Conservation (phyloP, 2,113 vertebrate species). For the Petromus typicus region DNA sequence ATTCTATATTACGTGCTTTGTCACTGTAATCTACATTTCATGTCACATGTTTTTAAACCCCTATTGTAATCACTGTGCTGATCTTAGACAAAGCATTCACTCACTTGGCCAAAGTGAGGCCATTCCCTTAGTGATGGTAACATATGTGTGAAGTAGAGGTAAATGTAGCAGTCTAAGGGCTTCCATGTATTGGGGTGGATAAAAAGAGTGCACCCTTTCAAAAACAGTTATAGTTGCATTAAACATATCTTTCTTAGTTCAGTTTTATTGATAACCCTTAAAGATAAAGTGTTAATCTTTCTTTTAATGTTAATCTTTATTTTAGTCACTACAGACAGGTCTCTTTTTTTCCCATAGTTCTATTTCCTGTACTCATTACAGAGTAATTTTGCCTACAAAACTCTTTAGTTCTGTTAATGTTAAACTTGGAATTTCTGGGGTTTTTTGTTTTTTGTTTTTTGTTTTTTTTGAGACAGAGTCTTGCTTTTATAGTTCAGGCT, state of each 20-base stretch:
- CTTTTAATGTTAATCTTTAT: constrained; percentile 1
- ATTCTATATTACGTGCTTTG: neutral
- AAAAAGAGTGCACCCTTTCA: neutral
- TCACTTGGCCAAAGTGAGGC: neutral
- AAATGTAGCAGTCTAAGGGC: neutral
- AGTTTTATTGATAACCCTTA: constrained; percentile 36
- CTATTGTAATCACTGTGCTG: neutral
- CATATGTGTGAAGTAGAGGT: neutral
- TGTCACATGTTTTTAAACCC: neutral
- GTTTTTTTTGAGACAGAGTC: too few species aligned
- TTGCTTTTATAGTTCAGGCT: too few species aligned
- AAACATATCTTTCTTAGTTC: neutral
- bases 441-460: too few species aligned
- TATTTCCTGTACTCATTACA: neutral
- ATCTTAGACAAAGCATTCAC: neutral
- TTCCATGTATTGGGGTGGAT: neutral
- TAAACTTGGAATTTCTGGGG: constrained; percentile 13
- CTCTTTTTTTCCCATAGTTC: neutral
- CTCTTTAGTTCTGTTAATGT: neutral
- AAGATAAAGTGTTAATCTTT: constrained; percentile 39
- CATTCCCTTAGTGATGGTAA: neutral
- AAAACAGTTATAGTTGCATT: neutral
- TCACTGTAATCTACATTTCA: neutral
- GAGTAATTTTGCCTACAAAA: constrained; percentile 53
- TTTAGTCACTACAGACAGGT: neutral